phyloP scores from a whole-genome alignment of 2,797 vertebrate species.

The Apogon hyalosoma region DNA sequence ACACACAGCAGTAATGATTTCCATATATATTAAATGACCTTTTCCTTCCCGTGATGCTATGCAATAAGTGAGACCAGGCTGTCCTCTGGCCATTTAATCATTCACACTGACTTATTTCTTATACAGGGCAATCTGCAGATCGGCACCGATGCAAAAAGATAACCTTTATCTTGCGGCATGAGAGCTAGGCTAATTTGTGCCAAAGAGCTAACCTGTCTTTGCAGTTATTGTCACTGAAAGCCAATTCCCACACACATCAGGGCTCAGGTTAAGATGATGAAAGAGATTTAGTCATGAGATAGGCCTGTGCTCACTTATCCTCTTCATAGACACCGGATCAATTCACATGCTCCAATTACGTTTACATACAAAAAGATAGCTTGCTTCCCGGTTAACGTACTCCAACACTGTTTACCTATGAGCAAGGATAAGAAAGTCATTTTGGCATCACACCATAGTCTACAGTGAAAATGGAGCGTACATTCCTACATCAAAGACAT shows the following conservation, averaged over 20 bases:
- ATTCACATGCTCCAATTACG: constrained; percentile 19
- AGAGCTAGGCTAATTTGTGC: constrained; percentile 58
- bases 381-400: background rate
- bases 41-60: constrained; percentile 56
- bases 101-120: constrained; percentile 45
- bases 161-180: constrained; percentile 62
- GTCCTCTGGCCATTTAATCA: constrained; percentile 64
- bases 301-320: constrained; percentile 9
- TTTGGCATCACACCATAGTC: background rate
- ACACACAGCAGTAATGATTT: constrained; percentile 64
- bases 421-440: background rate
- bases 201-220: constrained; percentile 41
- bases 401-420: background rate
- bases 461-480: background rate
- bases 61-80: constrained; percentile 24
- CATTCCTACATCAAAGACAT: constrained; percentile 21
- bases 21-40: constrained; percentile 78
- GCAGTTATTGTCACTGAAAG: constrained; percentile 48
- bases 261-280: constrained; percentile 52
- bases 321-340: background rate
- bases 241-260: constrained; percentile 41
- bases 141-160: constrained; percentile 58
- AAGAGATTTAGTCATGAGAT: constrained; percentile 35
- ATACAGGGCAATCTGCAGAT: constrained; percentile 45
- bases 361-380: background rate